Conservation (phyloP, 2,113 vertebrate species). For the Cololabis saira region DNA sequence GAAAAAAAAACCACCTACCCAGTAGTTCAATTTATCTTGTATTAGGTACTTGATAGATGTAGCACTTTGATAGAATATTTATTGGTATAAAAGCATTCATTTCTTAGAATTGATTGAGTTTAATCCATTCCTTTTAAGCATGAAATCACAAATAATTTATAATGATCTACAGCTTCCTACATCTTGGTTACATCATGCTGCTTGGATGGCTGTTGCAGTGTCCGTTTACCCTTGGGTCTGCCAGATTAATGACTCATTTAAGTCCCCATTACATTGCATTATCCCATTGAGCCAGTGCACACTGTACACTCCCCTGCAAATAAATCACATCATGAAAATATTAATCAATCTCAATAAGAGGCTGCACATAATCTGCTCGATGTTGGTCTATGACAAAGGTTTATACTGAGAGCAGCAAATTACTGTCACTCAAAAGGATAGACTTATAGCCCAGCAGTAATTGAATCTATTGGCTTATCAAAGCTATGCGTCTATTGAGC, state of each 20-base stretch:
- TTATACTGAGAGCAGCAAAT: constrained; percentile 64
- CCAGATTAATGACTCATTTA: constrained; percentile 78
- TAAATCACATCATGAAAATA: constrained; percentile 73
- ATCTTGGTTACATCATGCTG: constrained; percentile 50
- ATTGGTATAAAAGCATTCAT: not conserved
- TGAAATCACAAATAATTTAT: constrained; percentile 17
- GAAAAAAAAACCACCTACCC: too few species aligned
- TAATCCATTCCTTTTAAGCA: constrained; percentile 7
- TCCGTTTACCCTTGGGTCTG: constrained; percentile 75
- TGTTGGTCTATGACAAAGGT: constrained; percentile 65
- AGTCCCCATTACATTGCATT: constrained; percentile 72
- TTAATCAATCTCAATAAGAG: constrained; percentile 74
- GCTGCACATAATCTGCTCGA: constrained; percentile 67
- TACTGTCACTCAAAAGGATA: constrained; percentile 53
- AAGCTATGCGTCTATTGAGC: constrained; percentile 25
- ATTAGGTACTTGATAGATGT: constrained; percentile 5
- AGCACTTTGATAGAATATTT: constrained; percentile 2
- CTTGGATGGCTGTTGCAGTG: constrained; percentile 24
- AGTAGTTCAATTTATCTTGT: not conserved
- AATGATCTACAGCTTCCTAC: constrained; percentile 13
- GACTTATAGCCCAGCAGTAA: constrained; percentile 36
- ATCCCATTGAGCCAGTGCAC: constrained; percentile 42
- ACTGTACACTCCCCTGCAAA: constrained; percentile 57
- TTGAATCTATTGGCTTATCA: constrained; percentile 42
- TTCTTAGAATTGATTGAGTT: constrained; percentile 15